Percentiles rank a stretch among this genome's conserved stretches.
Evolutionary conservation across 2,797 vertebrate genomes (phyloP).

Genomic region (Tokudaia tokunoshimensis): DNA sequence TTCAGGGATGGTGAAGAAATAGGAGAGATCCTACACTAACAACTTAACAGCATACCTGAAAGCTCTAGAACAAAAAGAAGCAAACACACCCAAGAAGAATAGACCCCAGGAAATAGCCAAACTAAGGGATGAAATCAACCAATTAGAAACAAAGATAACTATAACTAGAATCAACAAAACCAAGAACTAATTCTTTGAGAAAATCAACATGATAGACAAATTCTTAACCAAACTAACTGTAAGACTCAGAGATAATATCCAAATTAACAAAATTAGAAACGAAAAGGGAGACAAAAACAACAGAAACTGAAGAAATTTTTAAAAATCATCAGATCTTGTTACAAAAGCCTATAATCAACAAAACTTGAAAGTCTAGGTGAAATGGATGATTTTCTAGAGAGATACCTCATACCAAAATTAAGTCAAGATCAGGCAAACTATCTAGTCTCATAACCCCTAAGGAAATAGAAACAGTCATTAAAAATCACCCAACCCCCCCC

Average conservation of each 20-base stretch:
- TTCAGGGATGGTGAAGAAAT: background rate
- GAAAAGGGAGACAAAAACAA: background rate
- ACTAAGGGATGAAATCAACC: background rate
- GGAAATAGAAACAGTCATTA: background rate
- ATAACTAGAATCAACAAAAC: background rate
- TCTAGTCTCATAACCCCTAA: background rate
- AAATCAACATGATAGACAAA: background rate
- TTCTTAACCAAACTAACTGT: background rate
- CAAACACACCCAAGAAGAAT: background rate
- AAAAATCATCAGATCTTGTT: background rate
- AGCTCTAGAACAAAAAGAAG: background rate
- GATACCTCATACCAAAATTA: background rate
- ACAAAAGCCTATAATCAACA: background rate
- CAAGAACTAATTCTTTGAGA: background rate
- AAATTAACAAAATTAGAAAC: background rate
- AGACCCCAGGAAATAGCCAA: background rate
- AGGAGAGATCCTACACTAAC: background rate
- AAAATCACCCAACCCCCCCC: background rate
- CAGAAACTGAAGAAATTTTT: background rate
- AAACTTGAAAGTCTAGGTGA: background rate
- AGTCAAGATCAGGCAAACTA: background rate
- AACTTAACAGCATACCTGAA: background rate
- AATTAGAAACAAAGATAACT: background rate
- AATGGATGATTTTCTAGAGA: background rate
- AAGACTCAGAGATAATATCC: background rate